Evolutionary conservation across 1,140 invertebrate genomes (phyloP).

Genomic region (Drosophila melanogaster): DNA sequence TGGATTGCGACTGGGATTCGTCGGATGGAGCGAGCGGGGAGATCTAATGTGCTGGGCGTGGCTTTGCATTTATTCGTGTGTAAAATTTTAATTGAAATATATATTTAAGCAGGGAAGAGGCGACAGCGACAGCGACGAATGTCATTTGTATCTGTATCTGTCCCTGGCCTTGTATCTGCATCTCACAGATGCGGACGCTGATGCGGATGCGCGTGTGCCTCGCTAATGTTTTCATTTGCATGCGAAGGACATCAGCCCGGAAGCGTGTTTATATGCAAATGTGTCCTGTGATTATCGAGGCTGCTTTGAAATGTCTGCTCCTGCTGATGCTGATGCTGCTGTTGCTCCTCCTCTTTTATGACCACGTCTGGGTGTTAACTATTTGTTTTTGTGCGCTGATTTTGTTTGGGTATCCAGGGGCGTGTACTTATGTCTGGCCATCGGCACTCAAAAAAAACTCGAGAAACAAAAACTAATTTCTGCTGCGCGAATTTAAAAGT

Average conservation of each 20-base stretch:
- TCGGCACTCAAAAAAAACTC: neutral
- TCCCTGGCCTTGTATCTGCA: conserved; percentile 35
- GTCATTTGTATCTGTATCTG: conserved; percentile 59
- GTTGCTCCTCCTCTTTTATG: neutral
- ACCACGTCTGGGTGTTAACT: conserved; percentile 51
- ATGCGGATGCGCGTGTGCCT: conserved; percentile 52
- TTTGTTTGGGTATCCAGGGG: conserved; percentile 42
- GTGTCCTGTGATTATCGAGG: conserved; percentile 69
- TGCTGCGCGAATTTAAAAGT: neutral
- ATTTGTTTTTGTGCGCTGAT: conserved; percentile 65
- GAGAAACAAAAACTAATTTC: neutral
- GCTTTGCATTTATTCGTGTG: conserved; percentile 78
- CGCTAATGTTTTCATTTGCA: conserved; percentile 83
- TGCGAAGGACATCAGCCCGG: conserved; percentile 67
- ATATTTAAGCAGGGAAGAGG: conserved; percentile 62
- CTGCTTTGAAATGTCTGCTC: conserved; percentile 32
- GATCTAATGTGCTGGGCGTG: conserved; percentile 73
- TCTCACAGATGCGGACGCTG: conserved; percentile 20
- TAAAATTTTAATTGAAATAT: conserved; percentile 82
- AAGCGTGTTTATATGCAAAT: conserved; percentile 78
- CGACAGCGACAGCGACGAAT: conserved; percentile 39
- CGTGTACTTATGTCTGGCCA: conserved; percentile 32
- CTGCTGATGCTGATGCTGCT: conserved; percentile 2
- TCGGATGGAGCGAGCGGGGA: neutral
- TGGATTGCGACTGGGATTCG: conserved; percentile 7